Evolutionary conservation across 2,113 vertebrate genomes (phyloP).

Genomic region (Puntigrus tetrazona): DNA sequence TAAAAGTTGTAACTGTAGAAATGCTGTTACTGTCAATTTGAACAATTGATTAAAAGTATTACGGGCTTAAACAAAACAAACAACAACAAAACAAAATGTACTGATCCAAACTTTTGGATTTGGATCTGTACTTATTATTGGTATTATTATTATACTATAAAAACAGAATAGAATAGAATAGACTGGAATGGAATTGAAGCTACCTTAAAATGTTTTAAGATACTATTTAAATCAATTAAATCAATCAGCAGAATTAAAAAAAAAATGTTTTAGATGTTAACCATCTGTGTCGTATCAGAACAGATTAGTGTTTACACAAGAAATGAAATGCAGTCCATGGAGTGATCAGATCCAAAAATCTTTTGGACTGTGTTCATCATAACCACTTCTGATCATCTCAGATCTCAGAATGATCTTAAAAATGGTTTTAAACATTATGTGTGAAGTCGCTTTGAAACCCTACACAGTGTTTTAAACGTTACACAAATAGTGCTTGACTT

Average conservation of each 20-base stretch:
- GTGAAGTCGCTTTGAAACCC: not conserved
- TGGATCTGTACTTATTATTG: no score
- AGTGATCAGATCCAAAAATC: not conserved
- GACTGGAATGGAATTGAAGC: not conserved
- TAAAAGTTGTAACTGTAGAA: not conserved
- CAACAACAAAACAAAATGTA: no score
- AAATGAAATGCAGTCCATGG: not conserved
- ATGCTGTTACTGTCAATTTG: not conserved
- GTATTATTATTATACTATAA: no score
- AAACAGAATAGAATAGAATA: not conserved
- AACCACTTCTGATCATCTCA: not conserved
- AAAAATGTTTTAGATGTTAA: not conserved
- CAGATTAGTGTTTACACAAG: not conserved
- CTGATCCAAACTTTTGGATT: not conserved
- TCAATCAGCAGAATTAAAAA: not conserved
- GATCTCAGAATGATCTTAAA: not conserved
- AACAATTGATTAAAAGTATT: not conserved
- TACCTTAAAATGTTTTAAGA: not conserved
- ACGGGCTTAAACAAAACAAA: not conserved
- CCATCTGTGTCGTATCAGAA: not conserved
- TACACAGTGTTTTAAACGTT: not conserved
- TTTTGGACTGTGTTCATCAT: not conserved
- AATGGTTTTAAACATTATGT: not conserved
- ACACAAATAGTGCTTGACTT: not conserved
- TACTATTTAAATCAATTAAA: not conserved